These are phyloP conservation scores for Sitta carolinensis DNA, from an alignment of 2,797 vertebrate species.

Conservation along the genomic window DNA sequence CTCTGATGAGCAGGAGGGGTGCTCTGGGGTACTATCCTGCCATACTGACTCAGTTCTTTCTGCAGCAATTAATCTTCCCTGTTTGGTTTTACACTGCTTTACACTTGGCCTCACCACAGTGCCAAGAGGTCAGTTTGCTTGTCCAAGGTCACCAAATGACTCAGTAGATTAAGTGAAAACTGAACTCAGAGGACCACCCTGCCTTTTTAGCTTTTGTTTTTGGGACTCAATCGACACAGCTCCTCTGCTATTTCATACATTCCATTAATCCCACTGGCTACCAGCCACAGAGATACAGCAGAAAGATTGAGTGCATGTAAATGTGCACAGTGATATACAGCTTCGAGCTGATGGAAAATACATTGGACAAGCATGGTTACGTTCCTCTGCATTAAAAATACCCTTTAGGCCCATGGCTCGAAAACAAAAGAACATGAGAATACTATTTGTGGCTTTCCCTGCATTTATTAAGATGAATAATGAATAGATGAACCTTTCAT, in stretches of 20 bases:
- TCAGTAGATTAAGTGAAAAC: slow-evolving; percentile 31
- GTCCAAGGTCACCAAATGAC: slow-evolving; percentile 25
- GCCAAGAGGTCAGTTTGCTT: slow-evolving; percentile 7
- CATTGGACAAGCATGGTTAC: slow-evolving; percentile 44
- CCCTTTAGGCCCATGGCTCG: slow-evolving; percentile 31
- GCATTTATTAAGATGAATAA: slow-evolving; percentile 54
- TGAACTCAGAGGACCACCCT: slow-evolving; percentile 25
- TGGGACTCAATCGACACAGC: not conserved
- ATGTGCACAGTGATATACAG: slow-evolving; percentile 21
- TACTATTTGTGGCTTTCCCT: slow-evolving; percentile 55
- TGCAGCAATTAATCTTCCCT: not conserved
- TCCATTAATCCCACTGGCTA: not conserved
- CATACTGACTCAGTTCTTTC: not conserved
- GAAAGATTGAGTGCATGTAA: not conserved
- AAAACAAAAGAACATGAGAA: slow-evolving; percentile 57
- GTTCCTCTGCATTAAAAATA: slow-evolving; percentile 67
- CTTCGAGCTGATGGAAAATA: slow-evolving; percentile 59
- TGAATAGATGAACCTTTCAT: slow-evolving; percentile 45
- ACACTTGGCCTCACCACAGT: not conserved
- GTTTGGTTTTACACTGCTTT: not conserved
- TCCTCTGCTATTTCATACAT: not conserved
- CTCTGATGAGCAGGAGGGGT: not conserved
- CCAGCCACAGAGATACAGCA: slow-evolving; percentile 3
- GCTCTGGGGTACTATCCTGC: not conserved
- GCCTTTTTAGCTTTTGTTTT: not conserved